phyloP scores from a whole-genome alignment of 2,888 invertebrate genomes.

The Drosophila koepferae region DNA sequence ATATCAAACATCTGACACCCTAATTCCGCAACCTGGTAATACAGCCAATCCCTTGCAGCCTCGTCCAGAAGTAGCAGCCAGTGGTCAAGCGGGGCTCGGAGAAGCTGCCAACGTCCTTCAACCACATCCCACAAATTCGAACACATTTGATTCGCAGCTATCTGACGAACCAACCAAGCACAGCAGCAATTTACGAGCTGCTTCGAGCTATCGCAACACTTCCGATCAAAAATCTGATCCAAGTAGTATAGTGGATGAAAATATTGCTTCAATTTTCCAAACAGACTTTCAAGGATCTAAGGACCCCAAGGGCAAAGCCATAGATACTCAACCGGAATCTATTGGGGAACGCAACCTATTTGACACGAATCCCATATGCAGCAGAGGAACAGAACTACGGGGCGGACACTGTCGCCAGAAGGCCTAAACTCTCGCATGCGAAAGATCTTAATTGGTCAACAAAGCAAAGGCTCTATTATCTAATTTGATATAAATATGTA shows the following conservation, averaged over 20 bases:
- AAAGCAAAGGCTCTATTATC: not conserved
- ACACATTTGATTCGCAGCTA: not conserved
- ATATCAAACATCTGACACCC: conserved; percentile 21
- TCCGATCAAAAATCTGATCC: not conserved
- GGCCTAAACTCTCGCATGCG: conserved; percentile 36
- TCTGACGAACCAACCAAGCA: not conserved
- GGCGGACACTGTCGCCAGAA: conserved; percentile 58
- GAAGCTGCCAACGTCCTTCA: conserved; percentile 5
- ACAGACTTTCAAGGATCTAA: conserved; percentile 18
- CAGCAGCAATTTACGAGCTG: conserved; percentile 8
- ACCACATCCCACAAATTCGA: not conserved
- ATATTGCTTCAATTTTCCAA: conserved; percentile 51
- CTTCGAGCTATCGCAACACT: not conserved
- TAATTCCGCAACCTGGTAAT: not conserved
- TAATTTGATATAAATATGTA: not conserved
- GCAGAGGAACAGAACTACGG: conserved; percentile 33
- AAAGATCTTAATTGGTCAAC: not conserved
- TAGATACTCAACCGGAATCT: not conserved
- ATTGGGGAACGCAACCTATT: conserved; percentile 57
- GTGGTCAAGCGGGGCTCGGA: not conserved
- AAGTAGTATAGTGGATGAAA: conserved; percentile 4
- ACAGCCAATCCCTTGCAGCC: conserved; percentile 34
- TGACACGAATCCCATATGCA: conserved; percentile 55
- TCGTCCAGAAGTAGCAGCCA: conserved; percentile 8
- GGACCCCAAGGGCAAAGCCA: conserved; percentile 30